Evolutionary conservation across 1,140 invertebrate species (phyloP).

Genomic region (Dinoponera quadriceps): DNA sequence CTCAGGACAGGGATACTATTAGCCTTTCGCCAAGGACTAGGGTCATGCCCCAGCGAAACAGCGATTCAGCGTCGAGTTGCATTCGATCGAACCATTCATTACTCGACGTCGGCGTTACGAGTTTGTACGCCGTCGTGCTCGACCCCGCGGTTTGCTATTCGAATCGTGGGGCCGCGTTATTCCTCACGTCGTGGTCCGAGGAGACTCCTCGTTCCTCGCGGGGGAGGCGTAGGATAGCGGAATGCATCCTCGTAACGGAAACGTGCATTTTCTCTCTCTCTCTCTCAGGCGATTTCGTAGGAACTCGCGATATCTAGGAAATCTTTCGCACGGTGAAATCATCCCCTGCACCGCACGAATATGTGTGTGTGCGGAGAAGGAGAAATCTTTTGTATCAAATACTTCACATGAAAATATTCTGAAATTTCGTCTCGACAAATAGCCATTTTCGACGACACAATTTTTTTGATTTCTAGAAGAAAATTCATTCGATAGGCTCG

Average conservation of each 20-base stretch:
- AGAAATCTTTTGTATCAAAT: no score
- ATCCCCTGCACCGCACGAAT: no score
- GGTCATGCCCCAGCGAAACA: slow-evolving; percentile 50
- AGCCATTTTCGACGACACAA: no score
- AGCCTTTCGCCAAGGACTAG: slow-evolving; percentile 63
- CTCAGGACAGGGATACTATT: slow-evolving; percentile 64
- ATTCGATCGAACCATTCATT: slow-evolving; percentile 64
- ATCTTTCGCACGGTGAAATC: no score
- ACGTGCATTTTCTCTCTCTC: neutral
- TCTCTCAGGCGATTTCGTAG: neutral
- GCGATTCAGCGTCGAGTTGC: slow-evolving; percentile 56
- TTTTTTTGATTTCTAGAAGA: no score
- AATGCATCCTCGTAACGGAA: slow-evolving; percentile 37
- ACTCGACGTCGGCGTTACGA: slow-evolving; percentile 51
- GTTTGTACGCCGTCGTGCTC: slow-evolving; percentile 45
- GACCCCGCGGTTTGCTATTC: slow-evolving; percentile 51
- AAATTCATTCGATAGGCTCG: no score
- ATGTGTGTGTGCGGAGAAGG: no score
- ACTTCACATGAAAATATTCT: no score
- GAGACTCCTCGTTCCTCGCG: slow-evolving; percentile 28
- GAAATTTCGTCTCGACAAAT: no score
- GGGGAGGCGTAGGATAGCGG: slow-evolving; percentile 5
- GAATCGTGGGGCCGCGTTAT: slow-evolving; percentile 40
- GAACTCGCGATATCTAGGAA: neutral
- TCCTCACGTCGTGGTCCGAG: slow-evolving; percentile 28